Base-by-base conservation (phyloP, 92 coral and sea anemone genomes). In the Epizoanthus rinbou region DNA sequence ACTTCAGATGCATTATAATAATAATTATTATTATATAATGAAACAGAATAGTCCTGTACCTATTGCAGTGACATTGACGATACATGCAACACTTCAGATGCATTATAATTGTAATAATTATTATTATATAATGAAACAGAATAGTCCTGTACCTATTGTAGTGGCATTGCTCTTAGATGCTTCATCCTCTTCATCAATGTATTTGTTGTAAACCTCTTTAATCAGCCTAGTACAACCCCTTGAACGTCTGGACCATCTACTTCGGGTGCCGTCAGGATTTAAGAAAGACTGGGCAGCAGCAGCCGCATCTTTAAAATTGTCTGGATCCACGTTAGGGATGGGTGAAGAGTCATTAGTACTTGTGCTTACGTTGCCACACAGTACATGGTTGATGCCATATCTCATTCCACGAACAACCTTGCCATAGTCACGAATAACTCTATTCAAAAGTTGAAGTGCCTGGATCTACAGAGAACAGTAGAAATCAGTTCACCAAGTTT, bases 381-480 rank as follows among this genome's bases (percentile, higher is more conserved):
- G 24, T 0, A 78, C 69, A 21, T 78, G 52, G 57, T 78, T 78
- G 6, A 62, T 60, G 3, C 82, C 82, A 6, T 43, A 0, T 21
- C 71, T 60, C 82, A 78, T 78, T 78, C 82, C 82, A 37, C 65
- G 59, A n/a, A 19, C 43, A 21, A 78, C 82, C 14, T 56, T 56
- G 5, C 71, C 82, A 10, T 78, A 78, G n/a, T 78, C 82, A 11
- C 16, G 71, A 22, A 41, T 21, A 37, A 78, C 18, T 24, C 59
- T 69, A 7, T 22, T 16, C 15, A 78, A 22, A 4, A 43, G 39
- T 24, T 22, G 15, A 41, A 78, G 19, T 22, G 71, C 82, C 22
- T 62, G 41, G 25, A 39, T 16, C 82, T 78, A 22, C 19, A 62
- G 8, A 19, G 22, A 18, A 50, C 54, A 50, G 14, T 13, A 13